phyloP scores from a whole-genome alignment of 1,140 invertebrate species.

The Heliconius nattereri region DNA sequence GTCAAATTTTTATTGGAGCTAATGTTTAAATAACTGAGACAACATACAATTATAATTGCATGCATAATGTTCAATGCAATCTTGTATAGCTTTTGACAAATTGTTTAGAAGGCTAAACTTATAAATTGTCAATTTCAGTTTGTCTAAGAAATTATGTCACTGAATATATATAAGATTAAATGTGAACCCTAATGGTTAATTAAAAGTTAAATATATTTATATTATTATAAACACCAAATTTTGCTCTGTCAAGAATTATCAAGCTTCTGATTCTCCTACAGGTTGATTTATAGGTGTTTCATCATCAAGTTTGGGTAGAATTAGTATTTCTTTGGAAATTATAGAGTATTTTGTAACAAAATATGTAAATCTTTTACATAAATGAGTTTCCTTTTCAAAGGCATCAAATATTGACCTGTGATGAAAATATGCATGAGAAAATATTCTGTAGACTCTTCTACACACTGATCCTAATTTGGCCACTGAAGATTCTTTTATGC shows the following conservation, averaged over 20 bases:
- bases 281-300: slow-evolving; percentile 75
- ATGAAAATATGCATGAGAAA: slow-evolving; percentile 99
- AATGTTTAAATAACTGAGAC: neutral
- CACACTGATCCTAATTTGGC: slow-evolving; percentile 99
- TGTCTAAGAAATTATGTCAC: neutral
- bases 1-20: neutral
- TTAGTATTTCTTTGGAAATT: slow-evolving; percentile 99
- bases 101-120: neutral
- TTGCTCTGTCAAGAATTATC: slow-evolving; percentile 31
- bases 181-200: slow-evolving; percentile 1
- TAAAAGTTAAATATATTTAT: neutral
- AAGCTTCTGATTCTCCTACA: slow-evolving; percentile 88
- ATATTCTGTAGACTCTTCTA: slow-evolving; percentile 98
- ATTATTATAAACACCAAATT: neutral
- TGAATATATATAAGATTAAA: neutral
- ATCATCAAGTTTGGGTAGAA: slow-evolving; percentile 96
- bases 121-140: neutral
- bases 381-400: slow-evolving; percentile 97
- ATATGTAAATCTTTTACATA: slow-evolving; percentile 97
- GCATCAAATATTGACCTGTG: slow-evolving; percentile 98
- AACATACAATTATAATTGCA: neutral
- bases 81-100: neutral
- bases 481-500: slow-evolving; percentile 99
- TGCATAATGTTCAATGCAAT: neutral
- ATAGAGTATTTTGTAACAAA: slow-evolving; percentile 99